These are phyloP conservation scores for Platyscapa corneri DNA, from an alignment of 1,140 invertebrate genomes.

Conservation along the genomic window DNA sequence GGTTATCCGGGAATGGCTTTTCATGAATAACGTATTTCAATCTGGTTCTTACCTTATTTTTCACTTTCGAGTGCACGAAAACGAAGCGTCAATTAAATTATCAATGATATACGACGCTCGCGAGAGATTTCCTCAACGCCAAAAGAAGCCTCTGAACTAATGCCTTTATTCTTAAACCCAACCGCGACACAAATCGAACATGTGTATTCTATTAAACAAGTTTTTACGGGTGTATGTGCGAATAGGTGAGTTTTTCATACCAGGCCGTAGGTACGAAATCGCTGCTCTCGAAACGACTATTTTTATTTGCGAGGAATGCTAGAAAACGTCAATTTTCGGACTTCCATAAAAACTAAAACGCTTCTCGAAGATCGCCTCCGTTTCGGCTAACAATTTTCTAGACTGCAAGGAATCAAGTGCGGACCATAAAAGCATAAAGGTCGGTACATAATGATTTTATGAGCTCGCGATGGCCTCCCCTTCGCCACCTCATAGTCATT, in stretches of 20 bases:
- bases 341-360: slow-evolving; percentile 34
- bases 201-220: too few species aligned
- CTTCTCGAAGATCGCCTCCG: slow-evolving; percentile 29
- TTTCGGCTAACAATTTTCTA: slow-evolving; percentile 53
- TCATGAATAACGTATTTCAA: background rate
- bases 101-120: background rate
- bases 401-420: slow-evolving; percentile 59
- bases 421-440: slow-evolving; percentile 61
- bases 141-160: background rate
- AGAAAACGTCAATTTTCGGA: slow-evolving; percentile 33
- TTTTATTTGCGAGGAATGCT: slow-evolving; percentile 37
- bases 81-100: background rate
- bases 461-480: slow-evolving; percentile 56
- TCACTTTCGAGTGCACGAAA: background rate
- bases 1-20: background rate
- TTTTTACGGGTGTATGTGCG: background rate
- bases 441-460: slow-evolving; percentile 66
- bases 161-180: background rate
- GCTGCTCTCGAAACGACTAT: slow-evolving; percentile 2
- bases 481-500: slow-evolving; percentile 51
- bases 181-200: too few species aligned
- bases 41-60: background rate
- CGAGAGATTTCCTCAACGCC: background rate
- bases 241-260: background rate
- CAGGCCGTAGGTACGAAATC: background rate